Evolutionary conservation across 2,888 invertebrate genomes (phyloP).

Genomic region (Sphinx pinastri): DNA sequence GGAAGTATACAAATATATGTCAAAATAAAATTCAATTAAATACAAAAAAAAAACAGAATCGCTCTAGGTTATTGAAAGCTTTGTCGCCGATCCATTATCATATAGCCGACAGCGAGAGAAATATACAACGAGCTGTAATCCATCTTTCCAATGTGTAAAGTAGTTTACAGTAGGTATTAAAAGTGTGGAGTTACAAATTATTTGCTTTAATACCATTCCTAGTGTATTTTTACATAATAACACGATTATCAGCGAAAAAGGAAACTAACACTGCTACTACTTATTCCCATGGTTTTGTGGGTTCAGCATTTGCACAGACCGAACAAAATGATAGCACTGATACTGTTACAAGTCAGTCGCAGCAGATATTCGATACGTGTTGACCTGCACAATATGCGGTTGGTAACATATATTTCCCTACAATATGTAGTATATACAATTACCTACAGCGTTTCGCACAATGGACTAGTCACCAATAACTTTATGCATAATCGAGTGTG

Average conservation of each 20-base stretch:
- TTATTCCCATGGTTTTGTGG: neutral
- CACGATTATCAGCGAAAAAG: slow-evolving; percentile 6
- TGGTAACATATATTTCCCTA: slow-evolving; percentile 15
- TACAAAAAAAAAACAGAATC: too few relatives aligned
- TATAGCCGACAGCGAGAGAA: too few relatives aligned
- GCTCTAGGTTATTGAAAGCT: too few relatives aligned
- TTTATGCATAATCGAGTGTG: slow-evolving; percentile 9
- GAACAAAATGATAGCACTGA: neutral
- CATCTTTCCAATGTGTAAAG: too few relatives aligned
- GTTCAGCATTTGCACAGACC: neutral
- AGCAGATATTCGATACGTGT: slow-evolving; percentile 1
- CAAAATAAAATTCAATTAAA: too few relatives aligned
- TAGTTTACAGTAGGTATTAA: too few relatives aligned
- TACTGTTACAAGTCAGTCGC: slow-evolving; percentile 2
- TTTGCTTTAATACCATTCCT: too few relatives aligned
- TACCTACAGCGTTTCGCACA: slow-evolving; percentile 28
- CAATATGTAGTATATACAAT: neutral
- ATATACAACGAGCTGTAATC: too few relatives aligned
- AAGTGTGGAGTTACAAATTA: too few relatives aligned
- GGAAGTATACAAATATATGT: too few relatives aligned
- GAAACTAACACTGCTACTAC: neutral
- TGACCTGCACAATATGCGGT: slow-evolving; percentile 11
- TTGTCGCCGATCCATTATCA: too few relatives aligned
- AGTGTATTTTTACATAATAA: neutral
- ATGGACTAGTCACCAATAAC: slow-evolving; percentile 24